Base-by-base conservation (phyloP, 37 sponge, comb jelly and placozoan species). In the Beroe forskalii region DNA sequence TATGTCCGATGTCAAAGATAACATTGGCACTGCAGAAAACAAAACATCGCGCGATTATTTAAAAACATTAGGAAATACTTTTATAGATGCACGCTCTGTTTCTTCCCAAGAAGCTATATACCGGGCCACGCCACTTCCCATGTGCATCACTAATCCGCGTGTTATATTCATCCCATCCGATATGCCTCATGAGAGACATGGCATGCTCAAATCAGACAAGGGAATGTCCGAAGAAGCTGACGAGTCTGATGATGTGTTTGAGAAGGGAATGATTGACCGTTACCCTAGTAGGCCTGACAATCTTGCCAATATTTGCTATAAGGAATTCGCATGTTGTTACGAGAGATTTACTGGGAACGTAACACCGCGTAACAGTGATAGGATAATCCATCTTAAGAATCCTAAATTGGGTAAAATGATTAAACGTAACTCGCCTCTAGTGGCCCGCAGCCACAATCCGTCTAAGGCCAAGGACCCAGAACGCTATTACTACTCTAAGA, bases 91-190 rank as follows among this genome's bases (percentile, higher is more conserved):
- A 36, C 4, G 76, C 8, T 72, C 76, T 72, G 76, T 72, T 33
- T 38, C 40, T 36, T 6, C 8, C 2, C 37, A 72, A 22, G 76
- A 72, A 36, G 19, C 76, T 4, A 36, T 72, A 8, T 72, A 23
- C 40, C 6, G 76, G 40, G 6, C 39, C 8, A 36, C 22, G 8
- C 40, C 37, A 4, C 66, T 63, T 22, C 8, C 39, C 40, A 36
- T 72, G 76, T 37, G 4, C 20, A 1, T 36, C 14, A 32, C 40
- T 31, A 37, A 72, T 8, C 76, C 76, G 12, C 1, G 3, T 4
- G 76, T 72, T 14, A 28, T 72, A 37, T 72, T 72, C 27, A 27
- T 72, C 12, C 40, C 76, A 6, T 72, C 76, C 1, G 40, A 72
- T 36, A 32, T 38, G 40, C 76, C 76, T 36, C 8, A 33, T 38